These are phyloP conservation scores for Lethocerus indicus DNA, from an alignment of 1,140 invertebrate genomes.

Conservation along the genomic window DNA sequence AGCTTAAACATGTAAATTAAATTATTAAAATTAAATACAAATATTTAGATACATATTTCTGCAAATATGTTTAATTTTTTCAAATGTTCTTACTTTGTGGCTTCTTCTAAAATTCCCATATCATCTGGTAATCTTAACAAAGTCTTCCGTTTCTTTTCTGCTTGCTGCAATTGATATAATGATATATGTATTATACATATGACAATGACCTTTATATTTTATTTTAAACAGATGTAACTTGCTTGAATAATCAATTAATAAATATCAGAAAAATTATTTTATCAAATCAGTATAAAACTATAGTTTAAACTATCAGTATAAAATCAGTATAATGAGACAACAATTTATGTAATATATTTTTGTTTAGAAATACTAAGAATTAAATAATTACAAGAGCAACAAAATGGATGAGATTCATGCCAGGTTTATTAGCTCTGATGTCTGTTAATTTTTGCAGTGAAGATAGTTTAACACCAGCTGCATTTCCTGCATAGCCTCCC, in stretches of 20 bases:
- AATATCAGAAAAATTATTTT: not conserved
- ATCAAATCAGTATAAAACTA: constrained; percentile 1
- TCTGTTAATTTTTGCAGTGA: constrained; percentile 91
- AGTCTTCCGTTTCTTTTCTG: constrained; percentile 64
- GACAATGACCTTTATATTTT: not conserved
- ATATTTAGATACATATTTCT: constrained; percentile 3
- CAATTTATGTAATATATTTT: not conserved
- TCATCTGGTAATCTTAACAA: constrained; percentile 64
- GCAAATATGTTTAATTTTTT: not conserved
- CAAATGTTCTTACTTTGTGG: constrained; percentile 52
- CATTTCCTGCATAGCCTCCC: constrained; percentile 95
- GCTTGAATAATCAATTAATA: constrained; percentile 3
- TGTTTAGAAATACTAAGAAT: not conserved
- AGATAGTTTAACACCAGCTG: constrained; percentile 85
- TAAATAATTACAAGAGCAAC: constrained; percentile 53
- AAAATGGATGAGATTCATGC: constrained; percentile 93
- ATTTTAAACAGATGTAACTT: not conserved
- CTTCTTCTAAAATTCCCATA: constrained; percentile 65
- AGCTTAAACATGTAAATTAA: not conserved
- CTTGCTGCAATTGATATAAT: constrained; percentile 42
- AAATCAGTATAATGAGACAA: not conserved
- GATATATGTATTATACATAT: constrained; percentile 1
- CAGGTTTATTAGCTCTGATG: constrained; percentile 89
- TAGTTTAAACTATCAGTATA: not conserved
- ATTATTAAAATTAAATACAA: not conserved